phyloP scores from a whole-genome alignment of 2,113 vertebrate genomes.

The Syrmaticus mikado region DNA sequence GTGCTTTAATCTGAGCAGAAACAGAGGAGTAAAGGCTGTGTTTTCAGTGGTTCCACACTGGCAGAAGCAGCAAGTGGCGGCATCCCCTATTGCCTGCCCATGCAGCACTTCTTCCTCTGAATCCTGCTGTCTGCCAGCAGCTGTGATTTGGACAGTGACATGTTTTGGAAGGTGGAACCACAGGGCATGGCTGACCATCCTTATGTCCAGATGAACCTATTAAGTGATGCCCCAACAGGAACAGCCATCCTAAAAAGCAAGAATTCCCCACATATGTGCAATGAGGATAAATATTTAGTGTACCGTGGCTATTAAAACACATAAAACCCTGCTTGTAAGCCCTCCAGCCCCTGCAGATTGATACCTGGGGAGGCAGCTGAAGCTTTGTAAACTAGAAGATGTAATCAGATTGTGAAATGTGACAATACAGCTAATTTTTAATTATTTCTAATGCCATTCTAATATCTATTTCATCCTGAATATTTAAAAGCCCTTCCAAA shows the following conservation, averaged over 20 bases:
- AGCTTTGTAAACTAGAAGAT: constrained; percentile 39
- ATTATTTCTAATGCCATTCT: constrained; percentile 56
- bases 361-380: background rate
- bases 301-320: background rate
- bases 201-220: background rate
- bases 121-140: no score
- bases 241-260: fast-evolving
- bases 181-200: background rate
- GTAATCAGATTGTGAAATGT: constrained; percentile 38
- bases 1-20: background rate
- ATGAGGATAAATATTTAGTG: background rate
- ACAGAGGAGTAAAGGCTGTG: background rate
- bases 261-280: background rate
- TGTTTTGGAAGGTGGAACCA: background rate
- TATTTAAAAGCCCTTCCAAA: constrained; percentile 64
- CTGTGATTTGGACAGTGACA: no score
- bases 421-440: constrained; percentile 51
- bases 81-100: no score
- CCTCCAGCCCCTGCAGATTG: background rate
- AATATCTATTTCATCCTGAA: constrained; percentile 52
- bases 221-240: background rate
- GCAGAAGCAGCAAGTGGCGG: no score
- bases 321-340: background rate
- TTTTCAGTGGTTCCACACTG: background rate
- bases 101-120: no score